Base-by-base conservation (phyloP, 2,797 vertebrate genomes). In the Oceanodroma leucorhoa region DNA sequence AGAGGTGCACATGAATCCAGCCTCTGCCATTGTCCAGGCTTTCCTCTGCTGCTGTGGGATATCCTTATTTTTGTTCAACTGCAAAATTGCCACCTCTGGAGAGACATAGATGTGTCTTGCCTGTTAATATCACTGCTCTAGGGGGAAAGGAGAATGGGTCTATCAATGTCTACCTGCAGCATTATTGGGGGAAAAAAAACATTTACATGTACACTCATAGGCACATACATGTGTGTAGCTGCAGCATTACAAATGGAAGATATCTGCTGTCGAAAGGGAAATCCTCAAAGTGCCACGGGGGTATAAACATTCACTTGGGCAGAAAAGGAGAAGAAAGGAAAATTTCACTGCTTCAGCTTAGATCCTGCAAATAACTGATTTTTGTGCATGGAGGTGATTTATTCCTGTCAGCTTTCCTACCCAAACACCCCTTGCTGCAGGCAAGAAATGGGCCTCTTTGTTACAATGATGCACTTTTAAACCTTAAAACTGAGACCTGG, bases 81-180 rank as follows among this genome's bases (percentile, higher is more conserved):
- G 87, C 90, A 94, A 88, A 90, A 82, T 51, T 26, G 27, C 53
- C 17, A 6, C 62, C 54, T 94, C 89, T 90, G 77, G 82, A 95
- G 88, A 89, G 65, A 45, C 75, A 46, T 83, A 91, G 89, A 94
- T 82, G 51, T 80, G 75, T 79, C 43, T 73, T 95, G 50, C 84
- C 89, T 66, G 12, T 89, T 96, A 95, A 94, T 92, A 71, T 77
- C 45, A 65, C 46, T 73, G 64, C 79, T 96, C 67, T 43, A 71
- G 75, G 88, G 93, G 46, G 65, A 90, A 95, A 93, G 50, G 57
- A 87, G 87, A 84, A 84, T 4, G 14, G 88, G 78, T 84, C 51
- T 67, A 75, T 87, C 67, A 82, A 64, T 75, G 38, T 91, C 82
- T 96, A 73, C 65, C 62, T 92, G 65, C 24, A 93, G 76, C 51